phyloP scores from a whole-genome alignment of 2,888 invertebrate species.

The Notodonta ziczac region DNA sequence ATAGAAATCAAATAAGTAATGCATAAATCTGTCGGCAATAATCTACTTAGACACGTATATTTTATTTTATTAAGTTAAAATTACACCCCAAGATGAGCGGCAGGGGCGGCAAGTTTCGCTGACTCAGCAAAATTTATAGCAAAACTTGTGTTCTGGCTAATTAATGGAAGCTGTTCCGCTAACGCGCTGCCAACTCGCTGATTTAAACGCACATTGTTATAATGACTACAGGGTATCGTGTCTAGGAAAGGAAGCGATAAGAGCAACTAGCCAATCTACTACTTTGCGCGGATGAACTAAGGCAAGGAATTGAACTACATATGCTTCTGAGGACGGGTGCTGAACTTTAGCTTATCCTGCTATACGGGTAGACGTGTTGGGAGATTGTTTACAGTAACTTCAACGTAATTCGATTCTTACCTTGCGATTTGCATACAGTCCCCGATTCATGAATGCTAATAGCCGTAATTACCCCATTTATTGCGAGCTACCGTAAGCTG shows the following conservation, averaged over 20 bases:
- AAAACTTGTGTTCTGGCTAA: constrained; percentile 80
- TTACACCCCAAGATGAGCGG: constrained; percentile 73
- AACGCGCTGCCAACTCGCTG: constrained; percentile 65
- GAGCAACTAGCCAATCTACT: neutral
- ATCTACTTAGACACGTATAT: constrained; percentile 56
- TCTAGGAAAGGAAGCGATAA: neutral
- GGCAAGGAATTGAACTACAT: neutral
- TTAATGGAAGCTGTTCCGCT: constrained; percentile 77
- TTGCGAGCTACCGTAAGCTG: no score
- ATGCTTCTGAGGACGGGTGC: no score
- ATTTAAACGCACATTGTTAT: constrained; percentile 71
- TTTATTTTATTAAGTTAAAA: constrained; percentile 82
- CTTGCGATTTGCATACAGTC: no score
- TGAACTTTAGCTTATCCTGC: no score
- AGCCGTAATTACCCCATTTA: no score
- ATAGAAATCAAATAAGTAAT: neutral
- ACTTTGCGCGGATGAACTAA: neutral
- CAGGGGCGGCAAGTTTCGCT: constrained; percentile 72
- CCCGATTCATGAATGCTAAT: no score
- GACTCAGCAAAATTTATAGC: constrained; percentile 79
- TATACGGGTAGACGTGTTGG: no score
- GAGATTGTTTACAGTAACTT: no score
- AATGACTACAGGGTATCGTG: constrained; percentile 12
- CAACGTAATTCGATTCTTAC: no score
- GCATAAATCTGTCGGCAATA: neutral